Conservation (phyloP, 2,888 invertebrate species). For the Sinhomidia bicolor region DNA sequence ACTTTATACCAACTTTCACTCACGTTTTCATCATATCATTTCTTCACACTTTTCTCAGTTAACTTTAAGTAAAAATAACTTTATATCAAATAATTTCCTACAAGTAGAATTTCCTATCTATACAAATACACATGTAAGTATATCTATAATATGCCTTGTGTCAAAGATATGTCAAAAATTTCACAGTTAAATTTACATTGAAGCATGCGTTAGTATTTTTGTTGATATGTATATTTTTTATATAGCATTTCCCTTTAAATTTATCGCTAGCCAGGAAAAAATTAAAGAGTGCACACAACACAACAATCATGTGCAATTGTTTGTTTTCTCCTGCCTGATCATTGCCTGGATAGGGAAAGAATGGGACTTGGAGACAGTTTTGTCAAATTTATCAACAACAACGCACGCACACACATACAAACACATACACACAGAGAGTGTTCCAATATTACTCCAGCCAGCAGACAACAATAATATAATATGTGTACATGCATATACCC, state of each 20-base stretch:
- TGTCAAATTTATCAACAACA: slow-evolving; percentile 70
- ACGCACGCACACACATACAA: slow-evolving; percentile 43
- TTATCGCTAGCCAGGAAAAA: not conserved
- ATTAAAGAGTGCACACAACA: too few species aligned
- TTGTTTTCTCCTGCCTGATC: slow-evolving; percentile 53
- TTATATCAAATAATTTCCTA: too few species aligned
- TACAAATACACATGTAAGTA: too few species aligned
- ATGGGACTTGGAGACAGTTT: slow-evolving; percentile 68
- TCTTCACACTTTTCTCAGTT: too few species aligned
- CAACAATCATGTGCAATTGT: slow-evolving; percentile 68
- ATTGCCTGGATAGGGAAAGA: slow-evolving; percentile 16
- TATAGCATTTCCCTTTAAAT: slow-evolving; percentile 7
- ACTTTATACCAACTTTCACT: too few species aligned
- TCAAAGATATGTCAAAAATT: slow-evolving; percentile 58
- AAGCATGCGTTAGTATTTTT: slow-evolving; percentile 39
- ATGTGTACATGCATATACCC: too few species aligned
- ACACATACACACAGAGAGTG: slow-evolving; percentile 2
- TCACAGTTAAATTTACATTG: slow-evolving; percentile 64
- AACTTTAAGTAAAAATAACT: too few species aligned
- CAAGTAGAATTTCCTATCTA: too few species aligned
- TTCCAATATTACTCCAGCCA: not conserved
- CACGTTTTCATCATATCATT: too few species aligned
- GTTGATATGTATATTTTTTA: slow-evolving; percentile 23
- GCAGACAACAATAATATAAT: too few species aligned
- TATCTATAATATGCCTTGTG: too few species aligned